These are phyloP conservation scores for Notiomystis cincta DNA, from an alignment of 2,113 vertebrate species.

Conservation along the genomic window DNA sequence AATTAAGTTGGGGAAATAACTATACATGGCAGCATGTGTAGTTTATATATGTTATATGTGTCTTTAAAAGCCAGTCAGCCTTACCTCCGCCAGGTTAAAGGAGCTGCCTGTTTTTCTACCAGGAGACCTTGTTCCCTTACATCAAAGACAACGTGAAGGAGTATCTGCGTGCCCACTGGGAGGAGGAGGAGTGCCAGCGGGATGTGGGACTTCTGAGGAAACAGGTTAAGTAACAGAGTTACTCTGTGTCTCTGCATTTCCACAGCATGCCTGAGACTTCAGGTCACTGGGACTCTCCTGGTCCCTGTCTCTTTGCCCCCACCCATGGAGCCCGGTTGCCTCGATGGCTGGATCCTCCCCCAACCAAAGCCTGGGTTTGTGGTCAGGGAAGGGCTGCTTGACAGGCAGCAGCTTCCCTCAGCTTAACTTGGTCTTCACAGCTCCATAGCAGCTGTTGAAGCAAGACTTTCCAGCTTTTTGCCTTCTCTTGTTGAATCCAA, in stretches of 20 bases:
- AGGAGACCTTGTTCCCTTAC: conserved; percentile 95
- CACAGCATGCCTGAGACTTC: not conserved
- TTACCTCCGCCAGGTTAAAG: not conserved
- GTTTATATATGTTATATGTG: too few relatives aligned
- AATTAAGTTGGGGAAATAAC: not conserved
- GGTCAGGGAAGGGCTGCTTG: not conserved
- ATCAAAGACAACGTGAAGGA: conserved; percentile 89
- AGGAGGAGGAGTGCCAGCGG: conserved; percentile 92
- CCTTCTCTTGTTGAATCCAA: not conserved
- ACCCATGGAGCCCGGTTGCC: not conserved
- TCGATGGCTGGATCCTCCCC: rapidly evolving
- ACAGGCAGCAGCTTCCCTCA: not conserved
- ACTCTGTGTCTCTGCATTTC: rapidly evolving
- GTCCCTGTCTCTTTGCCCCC: not conserved
- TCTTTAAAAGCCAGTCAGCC: not conserved
- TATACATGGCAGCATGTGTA: rapidly evolving
- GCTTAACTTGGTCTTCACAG: not conserved
- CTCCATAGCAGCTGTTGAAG: rapidly evolving
- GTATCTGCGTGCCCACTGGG: conserved; percentile 88
- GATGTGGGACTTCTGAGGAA: conserved; percentile 90
- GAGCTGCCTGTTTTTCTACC: not conserved
- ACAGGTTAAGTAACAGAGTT: conserved; percentile 77
- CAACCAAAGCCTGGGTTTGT: not conserved
- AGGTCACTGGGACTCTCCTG: rapidly evolving
- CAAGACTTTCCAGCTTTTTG: not conserved